Base-by-base conservation (phyloP, 2,113 vertebrate species). In the Sphaerodactylus townsendi region DNA sequence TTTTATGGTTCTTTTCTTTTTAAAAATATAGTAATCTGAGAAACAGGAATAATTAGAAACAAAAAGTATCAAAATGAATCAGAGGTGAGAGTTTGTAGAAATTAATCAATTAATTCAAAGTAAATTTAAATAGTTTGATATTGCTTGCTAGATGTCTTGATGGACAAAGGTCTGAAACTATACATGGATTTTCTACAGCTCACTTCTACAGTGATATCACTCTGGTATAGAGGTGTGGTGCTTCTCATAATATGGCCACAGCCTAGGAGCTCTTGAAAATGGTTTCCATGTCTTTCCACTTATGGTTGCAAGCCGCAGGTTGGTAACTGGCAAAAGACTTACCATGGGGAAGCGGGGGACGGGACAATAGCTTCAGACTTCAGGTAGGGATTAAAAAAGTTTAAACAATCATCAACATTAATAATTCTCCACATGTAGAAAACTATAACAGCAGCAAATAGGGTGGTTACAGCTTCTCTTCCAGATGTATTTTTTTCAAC, bases 11-110 rank as follows among this genome's bases (percentile, higher is more conserved):
- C 87, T 93, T 95, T n/a, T n/a, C n/a, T n/a, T n/a, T n/a, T n/a
- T n/a, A 91, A 84, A 91, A 82, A 91, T 92, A 69, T 68, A 72
- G 74, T 77, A 91, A 84, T 68, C 70, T 89, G 92, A 66, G 87
- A 88, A 46, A 82, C 91, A 95, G 91, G 94, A 95, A 94, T 94
- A 94, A 94, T 95, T 94, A 93, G 85, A 83, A 89, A 92, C 89
- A 94, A 92, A 93, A 88, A 94, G 93, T 86, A 84, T 93, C 87
- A 93, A 94, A 94, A 95, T 96, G 93, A 94, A 93, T 88, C 93
- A 93, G 88, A 82, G 86, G 91, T 85, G 91, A 88, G 88, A 94
- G 79, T 92, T 81, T 94, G 91, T 86, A 90, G 90, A 92, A 94
- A 96, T 96, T 85, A 93, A 95, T 95, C 89, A 76, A 71, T 92